Conservation (phyloP, 1,140 invertebrate species). For the Steinernema feltiae region DNA sequence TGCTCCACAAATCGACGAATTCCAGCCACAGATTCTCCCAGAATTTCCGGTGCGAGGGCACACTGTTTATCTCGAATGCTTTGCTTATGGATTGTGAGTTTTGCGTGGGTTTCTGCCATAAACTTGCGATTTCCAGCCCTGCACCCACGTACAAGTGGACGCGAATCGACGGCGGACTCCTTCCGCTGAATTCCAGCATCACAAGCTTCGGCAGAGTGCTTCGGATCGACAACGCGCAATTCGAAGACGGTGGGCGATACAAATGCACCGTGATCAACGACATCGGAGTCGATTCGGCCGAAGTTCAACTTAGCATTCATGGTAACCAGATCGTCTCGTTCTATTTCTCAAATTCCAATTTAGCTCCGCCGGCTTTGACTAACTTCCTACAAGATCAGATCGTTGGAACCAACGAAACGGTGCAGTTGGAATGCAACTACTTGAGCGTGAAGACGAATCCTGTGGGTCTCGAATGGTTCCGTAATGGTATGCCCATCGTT, state of each 20-base stretch:
- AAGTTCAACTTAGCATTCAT: constrained; percentile 22
- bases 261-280: constrained; percentile 23
- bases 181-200: constrained; percentile 11
- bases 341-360: background rate
- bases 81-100: constrained; percentile 29
- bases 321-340: background rate
- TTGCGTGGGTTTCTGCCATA: background rate
- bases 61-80: constrained; percentile 31
- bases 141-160: constrained; percentile 23
- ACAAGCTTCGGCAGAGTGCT: constrained; percentile 23
- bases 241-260: constrained; percentile 25
- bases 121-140: constrained; percentile 14
- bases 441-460: constrained; percentile 17
- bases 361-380: constrained; percentile 23
- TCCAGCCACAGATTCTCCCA: constrained; percentile 26
- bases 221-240: constrained; percentile 26
- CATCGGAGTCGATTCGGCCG: constrained; percentile 21
- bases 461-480: constrained; percentile 32
- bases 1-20: constrained; percentile 23
- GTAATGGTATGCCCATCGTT: constrained; percentile 25
- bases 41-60: constrained; percentile 22
- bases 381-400: constrained; percentile 19
- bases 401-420: constrained; percentile 14
- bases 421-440: background rate
- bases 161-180: constrained; percentile 28